Evolutionary conservation across 2,888 invertebrate species (phyloP).

Genomic region (Netelia inedita): DNA sequence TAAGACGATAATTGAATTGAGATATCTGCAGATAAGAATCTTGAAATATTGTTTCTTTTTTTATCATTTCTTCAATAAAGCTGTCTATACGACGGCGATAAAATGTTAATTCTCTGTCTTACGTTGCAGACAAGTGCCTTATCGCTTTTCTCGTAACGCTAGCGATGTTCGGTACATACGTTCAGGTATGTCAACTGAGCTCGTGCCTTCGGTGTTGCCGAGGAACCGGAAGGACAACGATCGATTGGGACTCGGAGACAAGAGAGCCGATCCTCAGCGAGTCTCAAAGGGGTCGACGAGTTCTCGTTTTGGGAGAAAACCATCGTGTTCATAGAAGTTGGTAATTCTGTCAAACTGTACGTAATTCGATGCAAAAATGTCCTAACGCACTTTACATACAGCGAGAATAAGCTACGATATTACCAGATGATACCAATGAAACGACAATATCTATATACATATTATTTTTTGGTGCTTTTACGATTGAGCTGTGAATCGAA

Average conservation of each 20-base stretch:
- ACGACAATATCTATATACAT: no score
- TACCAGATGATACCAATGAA: not conserved
- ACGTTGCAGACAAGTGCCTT: slow-evolving; percentile 87
- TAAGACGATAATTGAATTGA: not conserved
- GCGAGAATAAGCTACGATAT: not conserved
- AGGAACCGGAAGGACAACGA: slow-evolving; percentile 17
- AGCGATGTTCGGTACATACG: slow-evolving; percentile 86
- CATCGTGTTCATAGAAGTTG: slow-evolving; percentile 35
- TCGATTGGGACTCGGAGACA: slow-evolving; percentile 21
- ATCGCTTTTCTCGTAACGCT: slow-evolving; percentile 87
- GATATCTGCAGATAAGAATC: not conserved
- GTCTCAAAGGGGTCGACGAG: slow-evolving; percentile 51
- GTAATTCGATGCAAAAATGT: not conserved
- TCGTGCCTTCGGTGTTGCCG: slow-evolving; percentile 48
- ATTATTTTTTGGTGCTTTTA: no score
- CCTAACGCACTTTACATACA: not conserved
- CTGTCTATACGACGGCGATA: not conserved
- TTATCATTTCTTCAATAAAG: slow-evolving; percentile 75
- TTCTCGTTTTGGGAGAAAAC: slow-evolving; percentile 55
- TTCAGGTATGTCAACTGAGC: slow-evolving; percentile 80
- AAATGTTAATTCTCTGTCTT: not conserved
- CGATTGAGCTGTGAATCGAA: no score
- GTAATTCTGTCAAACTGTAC: not conserved
- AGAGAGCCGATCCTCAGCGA: slow-evolving; percentile 56
- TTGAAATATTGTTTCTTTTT: slow-evolving; percentile 24